A percentile compares a stretch with the other conserved stretches of the same genome.
Evolutionary conservation across 2,888 invertebrate species (phyloP).

Genomic region (Pristionchus maxplancki): DNA sequence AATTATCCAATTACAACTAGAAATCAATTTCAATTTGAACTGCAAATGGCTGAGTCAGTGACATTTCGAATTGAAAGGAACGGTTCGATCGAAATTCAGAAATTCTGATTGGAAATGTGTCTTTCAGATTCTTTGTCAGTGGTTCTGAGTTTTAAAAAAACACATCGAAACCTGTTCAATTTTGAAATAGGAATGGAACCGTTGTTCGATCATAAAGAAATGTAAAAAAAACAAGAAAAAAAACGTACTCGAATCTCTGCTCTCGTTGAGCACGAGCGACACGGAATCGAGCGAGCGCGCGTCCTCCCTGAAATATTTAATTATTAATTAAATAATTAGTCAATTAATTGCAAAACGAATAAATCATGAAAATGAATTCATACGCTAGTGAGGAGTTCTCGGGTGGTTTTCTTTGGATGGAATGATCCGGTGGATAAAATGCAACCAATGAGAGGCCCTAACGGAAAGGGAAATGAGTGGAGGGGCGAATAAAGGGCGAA

Average conservation of each 20-base stretch:
- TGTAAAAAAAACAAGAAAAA: neutral
- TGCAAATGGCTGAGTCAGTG: neutral
- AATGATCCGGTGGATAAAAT: no score
- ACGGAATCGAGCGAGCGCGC: constrained; percentile 62
- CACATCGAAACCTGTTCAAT: neutral
- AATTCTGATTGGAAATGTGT: neutral
- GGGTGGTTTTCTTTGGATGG: no score
- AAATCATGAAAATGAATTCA: no score
- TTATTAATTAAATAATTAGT: neutral
- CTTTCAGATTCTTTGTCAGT: neutral
- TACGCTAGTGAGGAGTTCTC: no score
- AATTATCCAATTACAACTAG: neutral
- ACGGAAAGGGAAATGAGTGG: neutral
- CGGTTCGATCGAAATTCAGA: neutral
- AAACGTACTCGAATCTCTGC: constrained; percentile 53
- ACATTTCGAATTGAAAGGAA: neutral
- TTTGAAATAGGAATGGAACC: no score
- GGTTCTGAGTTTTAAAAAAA: no score
- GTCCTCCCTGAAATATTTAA: constrained; percentile 62
- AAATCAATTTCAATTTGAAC: neutral
- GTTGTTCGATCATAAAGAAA: no score
- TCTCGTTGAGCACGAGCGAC: constrained; percentile 63
- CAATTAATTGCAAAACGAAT: neutral
- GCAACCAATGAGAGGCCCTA: neutral
- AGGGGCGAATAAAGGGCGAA: neutral